Percentiles rank a stretch among this genome's conserved stretches.
phyloP scores from a whole-genome alignment of 2,113 vertebrate species.

The Oryzias woworae region DNA sequence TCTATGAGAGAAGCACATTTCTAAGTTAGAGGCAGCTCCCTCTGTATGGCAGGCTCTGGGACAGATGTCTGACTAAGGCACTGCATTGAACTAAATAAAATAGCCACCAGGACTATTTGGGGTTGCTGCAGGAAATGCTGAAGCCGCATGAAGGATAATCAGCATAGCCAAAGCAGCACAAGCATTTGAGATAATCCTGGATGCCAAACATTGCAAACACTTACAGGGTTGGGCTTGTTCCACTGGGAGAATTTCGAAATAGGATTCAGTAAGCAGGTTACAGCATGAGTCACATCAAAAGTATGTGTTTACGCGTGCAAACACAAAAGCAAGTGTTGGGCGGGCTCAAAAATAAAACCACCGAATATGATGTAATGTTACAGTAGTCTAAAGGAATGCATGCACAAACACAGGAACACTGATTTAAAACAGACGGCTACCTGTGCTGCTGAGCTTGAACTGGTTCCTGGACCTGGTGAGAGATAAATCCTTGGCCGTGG shows the following conservation, averaged over 20 bases:
- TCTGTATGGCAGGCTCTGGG: too few species aligned
- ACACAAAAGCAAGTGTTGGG: constrained; percentile 39
- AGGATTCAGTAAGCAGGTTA: constrained; percentile 22
- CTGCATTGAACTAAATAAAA: too few species aligned
- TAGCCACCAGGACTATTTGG: too few species aligned
- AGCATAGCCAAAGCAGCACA: constrained; percentile 20
- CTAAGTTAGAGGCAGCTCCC: background rate
- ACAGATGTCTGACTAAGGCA: too few species aligned
- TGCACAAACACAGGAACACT: constrained; percentile 6
- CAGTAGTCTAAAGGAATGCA: background rate
- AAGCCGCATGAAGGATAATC: background rate
- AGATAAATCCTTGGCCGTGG: constrained; percentile 78
- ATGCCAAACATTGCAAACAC: constrained; percentile 52
- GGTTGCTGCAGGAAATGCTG: too few species aligned
- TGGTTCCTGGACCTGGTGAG: constrained; percentile 76
- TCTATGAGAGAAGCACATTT: constrained; percentile 63
- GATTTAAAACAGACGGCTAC: constrained; percentile 61
- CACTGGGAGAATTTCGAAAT: constrained; percentile 46
- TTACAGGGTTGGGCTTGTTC: constrained; percentile 53
- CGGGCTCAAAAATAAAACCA: constrained; percentile 26
- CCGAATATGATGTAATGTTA: constrained; percentile 44
- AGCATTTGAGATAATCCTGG: constrained; percentile 39
- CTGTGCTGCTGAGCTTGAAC: constrained; percentile 87
- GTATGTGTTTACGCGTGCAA: constrained; percentile 68
- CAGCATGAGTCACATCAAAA: constrained; percentile 54